Base-by-base conservation (phyloP, 2,113 vertebrate species). In the Sus scrofa region DNA sequence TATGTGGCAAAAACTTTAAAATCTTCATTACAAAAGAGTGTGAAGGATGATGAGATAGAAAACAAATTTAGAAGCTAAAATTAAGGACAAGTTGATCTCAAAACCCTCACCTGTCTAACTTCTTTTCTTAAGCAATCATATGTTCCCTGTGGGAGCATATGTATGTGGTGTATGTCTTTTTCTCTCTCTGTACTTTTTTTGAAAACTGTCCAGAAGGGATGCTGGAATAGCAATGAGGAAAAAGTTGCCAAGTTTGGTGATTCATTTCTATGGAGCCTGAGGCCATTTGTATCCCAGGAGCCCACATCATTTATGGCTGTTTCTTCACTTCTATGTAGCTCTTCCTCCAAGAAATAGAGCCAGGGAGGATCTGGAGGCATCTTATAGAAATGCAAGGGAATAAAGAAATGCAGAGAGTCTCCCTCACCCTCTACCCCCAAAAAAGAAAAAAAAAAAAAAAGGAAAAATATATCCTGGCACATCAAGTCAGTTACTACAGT, bases 171-270 rank as follows among this genome's bases (percentile, higher is more conserved):
- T 0, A 65, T 68, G 22, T 22, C 24, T 89, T 97, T 67, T 71
- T 91, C 83, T 90, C 19, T 60, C 34, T 6, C 7, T 27, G 73
- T 54, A 71, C 2, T 52, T 30, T 34, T 70, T 56, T 92, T 89
- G 94, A 94, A 95, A 86, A 95, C 30, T 90, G 39, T 96, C 62
- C 19, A 87, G 86, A 88, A 96, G 19, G 81, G 62, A 79, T 88
- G 44, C 78, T 37, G 63, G 83, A 96, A 91, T 24, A 94, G 39
- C 74, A 92, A 83, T 24, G 67, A 90, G 91, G 30, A 86, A 84
- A 4, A 27, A 75, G 90, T 3, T 14, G n/a, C 63, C 68, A 39
- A 34, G 18, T 52, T 58, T 20, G 8, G 30, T 58, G 78, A 89
- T 96, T 96, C 30, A 39, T 93, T 97, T 96, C 87, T 87, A 13